phyloP scores from a whole-genome alignment of 2,888 invertebrate species.

The Leptopilina drosophilae region DNA sequence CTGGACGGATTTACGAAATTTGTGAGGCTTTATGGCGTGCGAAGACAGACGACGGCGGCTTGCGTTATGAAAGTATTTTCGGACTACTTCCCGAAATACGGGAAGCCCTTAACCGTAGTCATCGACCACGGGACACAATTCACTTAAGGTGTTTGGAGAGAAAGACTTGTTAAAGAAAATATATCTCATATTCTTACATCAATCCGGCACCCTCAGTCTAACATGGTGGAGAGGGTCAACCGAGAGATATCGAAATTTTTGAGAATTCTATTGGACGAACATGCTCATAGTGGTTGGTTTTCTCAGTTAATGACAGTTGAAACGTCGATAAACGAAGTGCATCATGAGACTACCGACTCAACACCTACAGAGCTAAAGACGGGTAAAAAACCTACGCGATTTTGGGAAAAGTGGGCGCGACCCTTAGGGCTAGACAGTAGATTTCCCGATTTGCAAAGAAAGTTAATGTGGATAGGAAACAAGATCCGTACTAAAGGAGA shows the following conservation, averaged over 20 bases:
- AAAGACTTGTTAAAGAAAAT: constrained; percentile 24
- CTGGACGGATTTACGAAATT: constrained; percentile 46
- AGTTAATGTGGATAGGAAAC: not conserved
- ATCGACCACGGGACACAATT: constrained; percentile 47
- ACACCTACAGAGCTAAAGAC: not conserved
- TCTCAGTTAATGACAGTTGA: not conserved
- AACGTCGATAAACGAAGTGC: not conserved
- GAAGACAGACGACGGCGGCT: constrained; percentile 40
- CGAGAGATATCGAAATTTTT: not conserved
- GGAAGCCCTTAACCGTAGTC: constrained; percentile 30
- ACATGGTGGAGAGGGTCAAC: not conserved
- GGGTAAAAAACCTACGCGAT: not conserved
- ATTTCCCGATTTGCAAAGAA: not conserved
- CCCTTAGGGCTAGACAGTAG: no score
- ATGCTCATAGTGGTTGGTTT: not conserved
- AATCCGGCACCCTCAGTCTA: constrained; percentile 41
- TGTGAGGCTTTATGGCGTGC: constrained; percentile 46
- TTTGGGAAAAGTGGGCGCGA: not conserved
- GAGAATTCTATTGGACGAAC: not conserved
- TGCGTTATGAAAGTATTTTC: constrained; percentile 45
- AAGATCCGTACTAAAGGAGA: not conserved
- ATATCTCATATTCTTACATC: constrained; percentile 39
- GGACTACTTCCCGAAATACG: constrained; percentile 41
- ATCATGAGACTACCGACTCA: not conserved
- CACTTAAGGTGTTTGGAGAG: constrained; percentile 34